Evolutionary conservation across 2,888 invertebrate genomes (phyloP).

Genomic region (Oasisia sp.): DNA sequence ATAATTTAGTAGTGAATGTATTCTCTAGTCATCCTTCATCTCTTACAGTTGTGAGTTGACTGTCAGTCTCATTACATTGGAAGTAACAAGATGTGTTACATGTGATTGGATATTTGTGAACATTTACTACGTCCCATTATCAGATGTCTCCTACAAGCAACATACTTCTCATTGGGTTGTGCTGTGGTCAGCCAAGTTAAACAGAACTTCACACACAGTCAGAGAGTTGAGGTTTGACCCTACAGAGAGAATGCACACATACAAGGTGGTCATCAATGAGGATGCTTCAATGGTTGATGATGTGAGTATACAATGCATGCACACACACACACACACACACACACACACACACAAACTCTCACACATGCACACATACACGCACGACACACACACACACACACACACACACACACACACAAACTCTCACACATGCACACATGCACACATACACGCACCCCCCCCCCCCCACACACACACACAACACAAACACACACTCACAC

Average conservation of each 20-base stretch:
- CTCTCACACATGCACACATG: too few relatives aligned
- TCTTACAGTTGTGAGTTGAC: too few relatives aligned
- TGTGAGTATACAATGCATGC: not conserved
- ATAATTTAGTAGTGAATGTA: too few relatives aligned
- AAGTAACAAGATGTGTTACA: not conserved
- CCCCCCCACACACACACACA: not conserved
- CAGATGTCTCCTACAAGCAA: not conserved
- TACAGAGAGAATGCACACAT: not conserved
- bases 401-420: too few relatives aligned
- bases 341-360: too few relatives aligned
- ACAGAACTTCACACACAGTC: not conserved
- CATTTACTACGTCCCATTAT: not conserved
- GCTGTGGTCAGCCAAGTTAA: not conserved
- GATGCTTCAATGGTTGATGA: not conserved
- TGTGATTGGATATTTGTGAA: not conserved
- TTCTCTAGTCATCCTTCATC: too few relatives aligned
- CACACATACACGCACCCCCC: too few relatives aligned
- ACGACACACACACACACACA: not conserved
- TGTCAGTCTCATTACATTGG: too few relatives aligned
- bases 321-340: not conserved
- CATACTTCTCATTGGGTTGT: not conserved
- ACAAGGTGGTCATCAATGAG: not conserved
- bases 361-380: too few relatives aligned
- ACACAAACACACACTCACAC: too few relatives aligned
- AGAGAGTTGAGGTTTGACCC: not conserved